phyloP scores from a whole-genome alignment of 2,113 vertebrate species.

The Zosterops japonicus region DNA sequence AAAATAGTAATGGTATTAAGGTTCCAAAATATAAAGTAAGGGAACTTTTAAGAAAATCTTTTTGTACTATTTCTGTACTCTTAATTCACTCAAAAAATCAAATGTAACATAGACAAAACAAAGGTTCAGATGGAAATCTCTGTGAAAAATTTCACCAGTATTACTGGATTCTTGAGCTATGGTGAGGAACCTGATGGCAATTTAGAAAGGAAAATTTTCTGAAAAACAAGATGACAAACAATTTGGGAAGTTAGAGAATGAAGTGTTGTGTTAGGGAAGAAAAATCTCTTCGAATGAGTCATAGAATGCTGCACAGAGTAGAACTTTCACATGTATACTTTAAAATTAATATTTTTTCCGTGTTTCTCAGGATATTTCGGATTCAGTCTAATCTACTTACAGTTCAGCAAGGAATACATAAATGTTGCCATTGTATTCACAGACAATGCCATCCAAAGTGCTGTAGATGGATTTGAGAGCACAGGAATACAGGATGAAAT shows the following conservation, averaged over 20 bases:
- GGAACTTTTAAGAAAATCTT: not conserved
- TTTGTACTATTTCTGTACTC: not conserved
- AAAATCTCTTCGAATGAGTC: not conserved
- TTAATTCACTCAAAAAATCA: not conserved
- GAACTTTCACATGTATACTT: not conserved
- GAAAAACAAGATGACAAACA: not conserved
- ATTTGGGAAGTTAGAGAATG: not conserved
- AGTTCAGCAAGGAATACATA: not conserved
- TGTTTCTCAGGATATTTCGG: not conserved
- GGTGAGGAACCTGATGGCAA: not conserved
- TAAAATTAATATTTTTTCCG: not conserved
- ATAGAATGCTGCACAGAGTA: not conserved
- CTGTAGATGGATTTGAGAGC: not conserved
- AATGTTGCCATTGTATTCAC: not conserved
- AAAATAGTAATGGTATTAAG: not conserved
- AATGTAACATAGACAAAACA: rapidly evolving
- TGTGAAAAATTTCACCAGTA: not conserved
- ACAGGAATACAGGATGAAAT: not conserved
- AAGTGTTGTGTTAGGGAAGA: not conserved
- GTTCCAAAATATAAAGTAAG: not conserved
- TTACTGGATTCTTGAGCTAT: not conserved
- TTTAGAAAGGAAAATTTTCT: not conserved
- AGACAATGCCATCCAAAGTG: not conserved
- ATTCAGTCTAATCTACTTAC: not conserved
- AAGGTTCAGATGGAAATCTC: not conserved